phyloP scores from a whole-genome alignment of 1,140 invertebrate genomes.

The Calycopis cecrops region DNA sequence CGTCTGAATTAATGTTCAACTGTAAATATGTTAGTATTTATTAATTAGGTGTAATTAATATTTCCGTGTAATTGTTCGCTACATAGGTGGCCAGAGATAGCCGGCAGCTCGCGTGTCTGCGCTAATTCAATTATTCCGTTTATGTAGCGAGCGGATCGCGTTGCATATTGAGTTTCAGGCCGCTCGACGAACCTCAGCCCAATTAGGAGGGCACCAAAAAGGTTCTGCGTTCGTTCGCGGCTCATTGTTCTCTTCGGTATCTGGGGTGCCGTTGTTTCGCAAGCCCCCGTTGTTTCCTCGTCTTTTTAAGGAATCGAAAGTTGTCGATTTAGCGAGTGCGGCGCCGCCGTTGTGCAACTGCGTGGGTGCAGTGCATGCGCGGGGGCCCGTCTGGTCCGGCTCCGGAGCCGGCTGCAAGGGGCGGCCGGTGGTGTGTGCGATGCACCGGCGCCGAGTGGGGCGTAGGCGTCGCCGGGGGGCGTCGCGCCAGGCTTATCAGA shows the following conservation, averaged over 20 bases:
- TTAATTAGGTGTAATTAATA: neutral
- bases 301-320: constrained; percentile 72
- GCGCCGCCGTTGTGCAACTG: constrained; percentile 59
- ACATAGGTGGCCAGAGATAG: constrained; percentile 40
- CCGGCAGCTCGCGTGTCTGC: constrained; percentile 45
- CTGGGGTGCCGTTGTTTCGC: constrained; percentile 58
- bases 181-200: constrained; percentile 45
- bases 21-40: too few relatives aligned
- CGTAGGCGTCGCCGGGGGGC: constrained; percentile 72
- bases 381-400: constrained; percentile 56
- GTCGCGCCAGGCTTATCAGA: constrained; percentile 71
- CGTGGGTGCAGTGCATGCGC: constrained; percentile 64
- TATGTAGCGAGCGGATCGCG: constrained; percentile 61
- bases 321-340: constrained; percentile 50
- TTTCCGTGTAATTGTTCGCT: too few relatives aligned
- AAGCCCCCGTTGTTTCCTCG: constrained; percentile 54
- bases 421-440: constrained; percentile 59
- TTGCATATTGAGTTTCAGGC: constrained; percentile 68
- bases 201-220: constrained; percentile 68
- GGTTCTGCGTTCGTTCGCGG: constrained; percentile 54
- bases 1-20: too few relatives aligned
- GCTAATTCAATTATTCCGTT: constrained; percentile 70
- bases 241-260: constrained; percentile 63
- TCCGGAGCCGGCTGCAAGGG: constrained; percentile 39
- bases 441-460: constrained; percentile 61